Base-by-base conservation (phyloP, 2,797 vertebrate species). In the Petrocephalus sullivani region DNA sequence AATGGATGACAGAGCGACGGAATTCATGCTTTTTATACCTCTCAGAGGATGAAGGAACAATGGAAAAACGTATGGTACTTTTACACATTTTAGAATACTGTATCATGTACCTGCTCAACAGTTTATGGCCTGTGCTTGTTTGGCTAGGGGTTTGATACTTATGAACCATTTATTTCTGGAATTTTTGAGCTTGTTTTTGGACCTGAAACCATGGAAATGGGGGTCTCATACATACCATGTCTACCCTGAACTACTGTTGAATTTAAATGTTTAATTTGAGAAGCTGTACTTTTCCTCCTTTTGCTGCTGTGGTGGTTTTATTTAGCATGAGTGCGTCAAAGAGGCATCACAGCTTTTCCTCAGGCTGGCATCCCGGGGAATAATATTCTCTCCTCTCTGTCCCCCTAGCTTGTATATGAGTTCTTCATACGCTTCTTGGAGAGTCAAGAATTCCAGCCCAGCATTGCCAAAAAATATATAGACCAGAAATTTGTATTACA, bases 401-500 rank as follows among this genome's bases (percentile, higher is more conserved):
- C 90, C 88, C 89, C 94, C 2, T 94, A 99, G 98, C 96, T 99
- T 96, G 97, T 99, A 93, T 99, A 99, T 91, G 98, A 99, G 96
- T 99, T 99, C 98, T 99, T 99, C 97, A 99, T 99, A 95, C 96
- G 98, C 90, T 99, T 99, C 96, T 96, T 99, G 97, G 98, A 99
- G 97, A 99, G 98, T 96, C 98, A 99, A 97, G 98, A 99, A 96
- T 99, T 99, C 95, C 98, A 99, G 95, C 98, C 98, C 96, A 99
- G 98, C 97, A 98, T 99, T 98, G 98, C 98, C 97, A 99, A 99
- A 98, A 99, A 99, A 95, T 99, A 99, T 94, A 99, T 99, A 98
- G 98, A 99, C 97, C 98, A 99, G 96, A 99, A 99, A 96, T 99
- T 99, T 96, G 98, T 99, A 96, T 97, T 99, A 95, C 98, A 99